Evolutionary conservation across 1,140 invertebrate genomes (phyloP).

Genomic region (Aethina tumida): DNA sequence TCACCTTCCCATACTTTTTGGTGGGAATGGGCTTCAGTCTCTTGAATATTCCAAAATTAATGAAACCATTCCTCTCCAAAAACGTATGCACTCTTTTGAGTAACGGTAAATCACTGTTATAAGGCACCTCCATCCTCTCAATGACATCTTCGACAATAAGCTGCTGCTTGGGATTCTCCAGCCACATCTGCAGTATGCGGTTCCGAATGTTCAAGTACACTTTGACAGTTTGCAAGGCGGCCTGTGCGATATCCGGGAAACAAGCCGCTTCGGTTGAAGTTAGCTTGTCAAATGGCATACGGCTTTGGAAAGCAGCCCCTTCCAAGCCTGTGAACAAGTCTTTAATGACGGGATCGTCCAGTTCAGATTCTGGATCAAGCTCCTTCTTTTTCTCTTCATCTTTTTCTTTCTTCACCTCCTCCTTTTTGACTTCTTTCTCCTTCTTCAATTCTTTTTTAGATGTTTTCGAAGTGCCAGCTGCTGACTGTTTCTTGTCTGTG

Average conservation of each 20-base stretch:
- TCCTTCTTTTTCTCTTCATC: conserved; percentile 41
- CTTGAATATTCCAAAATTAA: conserved; percentile 97
- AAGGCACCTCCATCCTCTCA: conserved; percentile 78
- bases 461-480: conserved; percentile 34
- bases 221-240: conserved; percentile 73
- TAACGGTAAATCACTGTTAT: conserved; percentile 77
- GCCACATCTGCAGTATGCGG: conserved; percentile 90
- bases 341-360: conserved; percentile 34
- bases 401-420: conserved; percentile 24
- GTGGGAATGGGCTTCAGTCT: conserved; percentile 62
- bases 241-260: conserved; percentile 82
- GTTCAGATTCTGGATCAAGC: conserved; percentile 38
- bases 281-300: conserved; percentile 91
- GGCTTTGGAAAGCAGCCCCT: conserved; percentile 86
- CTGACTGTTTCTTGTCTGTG: conserved; percentile 33
- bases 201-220: conserved; percentile 91
- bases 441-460: conserved; percentile 38
- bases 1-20: conserved; percentile 81
- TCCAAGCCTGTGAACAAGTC: conserved; percentile 57
- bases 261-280: conserved; percentile 87
- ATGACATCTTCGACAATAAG: conserved; percentile 74
- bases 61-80: conserved; percentile 91
- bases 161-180: conserved; percentile 92
- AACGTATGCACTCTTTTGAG: conserved; percentile 83
- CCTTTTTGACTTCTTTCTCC: conserved; percentile 38